A percentile compares a stretch with the other conserved stretches of the same genome.
Evolutionary conservation across 2,888 invertebrate species (phyloP).

Genomic region (Erynnis tages): DNA sequence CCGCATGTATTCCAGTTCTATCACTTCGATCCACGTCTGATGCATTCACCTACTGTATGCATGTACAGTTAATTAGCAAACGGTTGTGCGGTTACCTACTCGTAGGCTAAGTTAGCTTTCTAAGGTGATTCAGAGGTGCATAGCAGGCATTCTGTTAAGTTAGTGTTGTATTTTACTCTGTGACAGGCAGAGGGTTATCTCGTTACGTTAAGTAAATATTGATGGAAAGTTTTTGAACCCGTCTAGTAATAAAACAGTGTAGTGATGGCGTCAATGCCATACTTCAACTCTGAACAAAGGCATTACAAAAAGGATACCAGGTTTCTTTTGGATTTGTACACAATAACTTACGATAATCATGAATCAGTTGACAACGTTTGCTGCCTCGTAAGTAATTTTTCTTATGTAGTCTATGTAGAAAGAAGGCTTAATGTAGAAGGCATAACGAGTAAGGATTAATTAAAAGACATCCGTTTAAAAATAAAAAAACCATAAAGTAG

Average conservation of each 20-base stretch:
- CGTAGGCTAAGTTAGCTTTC: constrained; percentile 70
- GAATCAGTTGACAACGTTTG: constrained; percentile 88
- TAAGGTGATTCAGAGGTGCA: constrained; percentile 72
- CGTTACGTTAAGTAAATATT: constrained; percentile 29
- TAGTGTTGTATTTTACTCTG: constrained; percentile 31
- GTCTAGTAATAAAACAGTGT: neutral
- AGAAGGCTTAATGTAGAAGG: neutral
- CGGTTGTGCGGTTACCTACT: constrained; percentile 33
- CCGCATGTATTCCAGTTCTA: constrained; percentile 44
- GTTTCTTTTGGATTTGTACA: constrained; percentile 91
- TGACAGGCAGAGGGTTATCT: constrained; percentile 44
- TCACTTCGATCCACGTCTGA: constrained; percentile 63
- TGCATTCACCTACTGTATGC: constrained; percentile 47
- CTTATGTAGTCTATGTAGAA: constrained; percentile 30
- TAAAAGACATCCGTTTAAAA: neutral
- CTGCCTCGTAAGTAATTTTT: constrained; percentile 79
- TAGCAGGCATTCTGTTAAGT: constrained; percentile 57
- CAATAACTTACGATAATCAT: constrained; percentile 91
- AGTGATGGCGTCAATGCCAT: constrained; percentile 77
- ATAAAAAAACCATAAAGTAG: constrained; percentile 38
- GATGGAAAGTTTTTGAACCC: neutral
- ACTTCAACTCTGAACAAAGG: constrained; percentile 82
- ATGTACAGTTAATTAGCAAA: constrained; percentile 66
- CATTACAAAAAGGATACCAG: constrained; percentile 94
- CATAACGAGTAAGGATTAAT: neutral